Evolutionary conservation across 2,888 invertebrate species (phyloP), one percentile per base, ranked within the genome.

Genomic region (Acronicta alni): DNA sequence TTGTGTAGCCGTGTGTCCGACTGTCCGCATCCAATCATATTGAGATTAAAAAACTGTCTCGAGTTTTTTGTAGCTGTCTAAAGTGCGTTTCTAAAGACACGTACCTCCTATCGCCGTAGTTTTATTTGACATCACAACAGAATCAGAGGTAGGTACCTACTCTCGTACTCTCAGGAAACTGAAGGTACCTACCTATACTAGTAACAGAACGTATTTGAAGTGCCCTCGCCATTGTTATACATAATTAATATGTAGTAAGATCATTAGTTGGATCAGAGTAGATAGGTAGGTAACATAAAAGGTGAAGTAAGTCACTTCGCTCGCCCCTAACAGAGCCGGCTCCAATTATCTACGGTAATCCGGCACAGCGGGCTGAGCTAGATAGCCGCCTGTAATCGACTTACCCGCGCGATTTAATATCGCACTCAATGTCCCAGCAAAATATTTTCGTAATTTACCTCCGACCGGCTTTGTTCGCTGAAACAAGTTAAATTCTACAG

Each of bases 401-500:
- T 90, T 87, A 87, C 81, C 80, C 84, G 80, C 80, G 83, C 87
- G 79, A 89, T 90, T 89, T 89, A 89, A 89, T 90, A 90, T 87
- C 79, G 80, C 78, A 84, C 82, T 86, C 86, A 83, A 85, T 87
- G 89, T 82, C 78, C 84, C 79, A 75, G 79, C 80, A 86, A 86
- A 88, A 89, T 88, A 86, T 89, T 89, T 88, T 86, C 83, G 81
- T 82, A 86, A 86, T 87, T 86, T 81, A 72, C 80, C 76, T 75
- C 67, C 60, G 69, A 47, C 56, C 53, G 65, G 73, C 81, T 81
- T 82, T 83, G 75, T 83, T 73, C 70, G 49, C 62, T 54, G 55
- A 54, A 68, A 68, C 66, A 73, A 76, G 72, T 66, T 75, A 54
- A 67, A 72, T 53, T 61, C 55, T 72, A 69, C 69, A 43, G 57